phyloP scores from a whole-genome alignment of 2,113 vertebrate species.

The Callospermophilus lateralis region DNA sequence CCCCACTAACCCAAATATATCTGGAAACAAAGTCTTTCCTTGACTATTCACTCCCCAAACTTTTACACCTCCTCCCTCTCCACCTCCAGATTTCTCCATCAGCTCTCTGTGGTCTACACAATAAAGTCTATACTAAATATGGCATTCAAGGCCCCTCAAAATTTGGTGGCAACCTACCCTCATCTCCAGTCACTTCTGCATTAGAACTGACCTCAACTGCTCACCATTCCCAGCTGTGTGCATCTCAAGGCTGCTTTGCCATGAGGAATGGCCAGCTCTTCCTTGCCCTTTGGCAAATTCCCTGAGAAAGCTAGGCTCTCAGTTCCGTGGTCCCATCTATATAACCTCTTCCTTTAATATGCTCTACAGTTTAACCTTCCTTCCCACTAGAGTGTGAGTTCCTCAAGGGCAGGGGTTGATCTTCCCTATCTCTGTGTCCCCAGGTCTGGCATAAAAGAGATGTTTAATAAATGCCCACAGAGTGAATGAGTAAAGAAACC shows the following conservation, averaged over 20 bases:
- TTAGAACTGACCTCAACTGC: not conserved
- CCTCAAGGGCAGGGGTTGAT: constrained; percentile 25
- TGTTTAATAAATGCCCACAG: constrained; percentile 37
- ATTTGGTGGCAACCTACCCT: not conserved
- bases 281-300: not conserved
- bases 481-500: constrained; percentile 45
- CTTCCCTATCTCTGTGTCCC: not conserved
- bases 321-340: not conserved
- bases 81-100: not conserved
- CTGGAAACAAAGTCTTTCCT: not conserved
- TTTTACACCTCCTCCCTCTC: not conserved
- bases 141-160: not conserved
- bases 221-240: not conserved
- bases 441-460: constrained; percentile 37
- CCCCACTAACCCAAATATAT: not conserved
- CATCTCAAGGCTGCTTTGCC: constrained; percentile 4
- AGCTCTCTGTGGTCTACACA: not conserved
- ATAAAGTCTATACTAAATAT: not conserved
- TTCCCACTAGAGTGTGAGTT: not conserved
- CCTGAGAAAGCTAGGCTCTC: not conserved
- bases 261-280: not conserved
- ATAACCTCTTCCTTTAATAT: not conserved
- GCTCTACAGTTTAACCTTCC: not conserved
- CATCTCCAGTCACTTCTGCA: not conserved
- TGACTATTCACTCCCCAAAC: not conserved